phyloP scores from a whole-genome alignment of 1,140 invertebrate genomes.

The Rhyzopertha dominica region DNA sequence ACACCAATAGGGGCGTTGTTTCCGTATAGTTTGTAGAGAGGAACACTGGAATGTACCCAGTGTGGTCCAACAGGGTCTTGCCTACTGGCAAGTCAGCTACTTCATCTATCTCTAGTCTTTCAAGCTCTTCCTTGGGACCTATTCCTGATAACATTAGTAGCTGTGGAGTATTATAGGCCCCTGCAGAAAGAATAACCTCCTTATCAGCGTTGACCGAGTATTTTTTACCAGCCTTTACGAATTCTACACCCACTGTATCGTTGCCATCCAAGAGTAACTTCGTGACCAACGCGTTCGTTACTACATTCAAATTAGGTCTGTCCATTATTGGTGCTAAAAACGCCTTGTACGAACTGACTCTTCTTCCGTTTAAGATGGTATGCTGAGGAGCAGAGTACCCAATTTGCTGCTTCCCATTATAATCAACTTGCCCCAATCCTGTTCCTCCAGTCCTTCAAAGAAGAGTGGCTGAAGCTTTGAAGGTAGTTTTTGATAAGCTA shows the following conservation, averaged over 20 bases:
- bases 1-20: too few species aligned
- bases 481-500: constrained; percentile 11
- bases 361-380: constrained; percentile 48
- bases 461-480: constrained; percentile 38
- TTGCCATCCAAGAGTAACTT: constrained; percentile 53
- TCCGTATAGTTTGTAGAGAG: too few species aligned
- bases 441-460: constrained; percentile 53
- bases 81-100: constrained; percentile 58
- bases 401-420: constrained; percentile 42
- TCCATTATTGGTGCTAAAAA: constrained; percentile 52
- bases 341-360: constrained; percentile 55
- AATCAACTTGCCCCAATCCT: constrained; percentile 52
- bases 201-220: constrained; percentile 45
- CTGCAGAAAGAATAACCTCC: constrained; percentile 57
- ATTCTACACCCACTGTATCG: constrained; percentile 57
- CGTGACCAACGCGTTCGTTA: constrained; percentile 45
- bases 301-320: constrained; percentile 52
- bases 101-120: constrained; percentile 42
- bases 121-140: constrained; percentile 49
- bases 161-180: constrained; percentile 47
- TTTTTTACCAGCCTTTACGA: constrained; percentile 41
- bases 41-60: too few species aligned
- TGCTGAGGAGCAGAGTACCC: constrained; percentile 47
- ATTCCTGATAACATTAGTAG: constrained; percentile 57
- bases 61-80: constrained; percentile 80